Percentiles rank a stretch among this genome's conserved stretches.
phyloP scores from a whole-genome alignment of 2,113 vertebrate species.

The Phalacrocorax carbo region DNA sequence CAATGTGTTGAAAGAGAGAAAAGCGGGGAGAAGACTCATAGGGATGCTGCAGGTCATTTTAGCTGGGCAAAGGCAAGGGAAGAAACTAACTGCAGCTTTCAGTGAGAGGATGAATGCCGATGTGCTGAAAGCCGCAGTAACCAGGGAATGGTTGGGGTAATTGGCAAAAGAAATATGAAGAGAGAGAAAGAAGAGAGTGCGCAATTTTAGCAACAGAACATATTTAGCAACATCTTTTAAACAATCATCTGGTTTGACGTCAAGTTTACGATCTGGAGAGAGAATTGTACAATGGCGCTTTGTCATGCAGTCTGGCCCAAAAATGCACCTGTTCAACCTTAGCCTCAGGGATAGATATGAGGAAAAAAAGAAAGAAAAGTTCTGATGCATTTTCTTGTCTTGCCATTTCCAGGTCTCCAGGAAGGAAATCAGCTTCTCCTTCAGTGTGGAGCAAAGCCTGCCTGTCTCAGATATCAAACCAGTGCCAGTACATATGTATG shows the following conservation, averaged over 20 bases:
- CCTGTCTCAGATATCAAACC: slow-evolving; percentile 77
- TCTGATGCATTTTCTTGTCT: neutral
- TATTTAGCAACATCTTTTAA: neutral
- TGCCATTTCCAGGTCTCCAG: slow-evolving; percentile 33
- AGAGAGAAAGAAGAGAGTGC: neutral
- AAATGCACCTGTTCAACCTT: neutral
- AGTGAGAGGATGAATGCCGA: neutral
- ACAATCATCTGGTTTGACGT: neutral
- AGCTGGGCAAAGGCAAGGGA: neutral
- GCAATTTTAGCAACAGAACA: neutral
- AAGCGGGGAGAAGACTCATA: neutral
- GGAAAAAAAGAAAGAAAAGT: neutral
- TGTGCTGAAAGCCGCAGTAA: neutral
- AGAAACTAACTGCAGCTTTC: neutral
- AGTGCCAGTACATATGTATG: slow-evolving; percentile 76
- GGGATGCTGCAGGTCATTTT: neutral
- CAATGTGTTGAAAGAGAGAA: neutral
- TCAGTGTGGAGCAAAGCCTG: slow-evolving; percentile 64
- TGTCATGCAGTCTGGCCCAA: neutral
- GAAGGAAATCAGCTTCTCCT: slow-evolving; percentile 54
- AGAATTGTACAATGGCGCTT: neutral
- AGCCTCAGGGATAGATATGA: neutral
- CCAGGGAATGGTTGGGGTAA: neutral
- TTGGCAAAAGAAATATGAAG: neutral
- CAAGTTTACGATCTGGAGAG: neutral